Base-by-base conservation (phyloP, 1,140 invertebrate genomes). In the Brachionus sp. region DNA sequence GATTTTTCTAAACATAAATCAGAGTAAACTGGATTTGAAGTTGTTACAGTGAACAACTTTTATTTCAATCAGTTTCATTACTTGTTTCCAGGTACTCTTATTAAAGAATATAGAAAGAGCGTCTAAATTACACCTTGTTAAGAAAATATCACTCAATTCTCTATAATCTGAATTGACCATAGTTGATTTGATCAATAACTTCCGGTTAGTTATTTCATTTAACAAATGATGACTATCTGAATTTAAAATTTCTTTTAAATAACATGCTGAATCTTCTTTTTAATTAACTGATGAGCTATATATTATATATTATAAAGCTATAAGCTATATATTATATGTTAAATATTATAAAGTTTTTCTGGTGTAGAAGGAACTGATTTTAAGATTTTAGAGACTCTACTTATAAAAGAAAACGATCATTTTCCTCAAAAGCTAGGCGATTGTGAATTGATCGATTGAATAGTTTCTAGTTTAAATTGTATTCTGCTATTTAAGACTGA, bases 1-100 rank as follows among this genome's bases (percentile, higher is more conserved):
- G 64, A 68, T n/a, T 68, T 68, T 68, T 68, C 64, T 33, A 68
- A 68, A 35, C 64, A 68, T 68, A 68, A 68, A 68, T 25, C 23
- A 13, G 23, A 68, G 64, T 25, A 29, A 68, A 68, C 64, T 33
- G 64, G 29, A 68, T 25, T 29, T 7, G 64, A n/a, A n/a, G n/a
- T n/a, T n/a, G n/a, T n/a, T 68, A 68, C 64, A 68, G 29, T 68
- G 64, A 33, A 33, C 29, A 25, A 68, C 33, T 35, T 68, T 68
- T 33, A 25, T 68, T 29, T 35, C 64, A 33, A 68, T 33, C 13
- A 68, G 23, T 33, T 9, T 68, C 29, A 10, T 68, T 7, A 68
- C 13, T 68, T 29, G 0, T 68, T 68, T 1, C 64, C 64, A 68
- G 12, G 23, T 33, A 33, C 12, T 33, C 29, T 33, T 66, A 33